Evolutionary conservation across 1,140 invertebrate genomes (phyloP).

Genomic region (Scaptomyza hsui): DNA sequence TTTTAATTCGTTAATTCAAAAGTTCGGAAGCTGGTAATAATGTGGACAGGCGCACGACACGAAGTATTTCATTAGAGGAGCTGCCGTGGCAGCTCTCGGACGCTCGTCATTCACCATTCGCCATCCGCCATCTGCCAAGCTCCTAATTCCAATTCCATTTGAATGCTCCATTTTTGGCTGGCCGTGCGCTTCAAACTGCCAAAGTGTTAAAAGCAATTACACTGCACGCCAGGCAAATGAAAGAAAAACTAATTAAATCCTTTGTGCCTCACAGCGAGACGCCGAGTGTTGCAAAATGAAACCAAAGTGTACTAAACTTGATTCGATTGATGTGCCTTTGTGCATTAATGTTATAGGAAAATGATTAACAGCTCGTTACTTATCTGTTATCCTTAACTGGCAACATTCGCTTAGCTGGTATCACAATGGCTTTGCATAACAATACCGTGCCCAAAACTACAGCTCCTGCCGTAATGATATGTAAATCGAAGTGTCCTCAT

Average conservation of each 20-base stretch:
- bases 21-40: slow-evolving; percentile 80
- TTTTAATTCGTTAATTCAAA: slow-evolving; percentile 65
- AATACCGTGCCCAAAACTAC: slow-evolving; percentile 21
- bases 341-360: neutral
- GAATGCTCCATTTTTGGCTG: slow-evolving; percentile 51
- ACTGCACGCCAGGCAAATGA: slow-evolving; percentile 57
- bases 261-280: slow-evolving; percentile 57
- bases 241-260: slow-evolving; percentile 83
- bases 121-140: slow-evolving; percentile 25
- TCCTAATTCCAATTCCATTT: slow-evolving; percentile 46
- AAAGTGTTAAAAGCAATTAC: slow-evolving; percentile 76
- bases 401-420: slow-evolving; percentile 7
- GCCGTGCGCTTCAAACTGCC: slow-evolving; percentile 46
- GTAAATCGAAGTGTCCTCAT: slow-evolving; percentile 57
- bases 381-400: slow-evolving; percentile 3
- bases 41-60: slow-evolving; percentile 77
- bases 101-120: slow-evolving; percentile 27
- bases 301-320: slow-evolving; percentile 12
- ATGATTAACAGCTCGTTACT: slow-evolving; percentile 30
- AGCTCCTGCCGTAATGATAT: slow-evolving; percentile 42
- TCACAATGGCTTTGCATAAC: slow-evolving; percentile 36
- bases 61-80: slow-evolving; percentile 76
- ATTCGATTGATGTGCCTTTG: slow-evolving; percentile 32
- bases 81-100: slow-evolving; percentile 14
- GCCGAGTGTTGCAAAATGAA: neutral